Base-by-base conservation (phyloP, 2,888 invertebrate species). In the Thalpophila matura region DNA sequence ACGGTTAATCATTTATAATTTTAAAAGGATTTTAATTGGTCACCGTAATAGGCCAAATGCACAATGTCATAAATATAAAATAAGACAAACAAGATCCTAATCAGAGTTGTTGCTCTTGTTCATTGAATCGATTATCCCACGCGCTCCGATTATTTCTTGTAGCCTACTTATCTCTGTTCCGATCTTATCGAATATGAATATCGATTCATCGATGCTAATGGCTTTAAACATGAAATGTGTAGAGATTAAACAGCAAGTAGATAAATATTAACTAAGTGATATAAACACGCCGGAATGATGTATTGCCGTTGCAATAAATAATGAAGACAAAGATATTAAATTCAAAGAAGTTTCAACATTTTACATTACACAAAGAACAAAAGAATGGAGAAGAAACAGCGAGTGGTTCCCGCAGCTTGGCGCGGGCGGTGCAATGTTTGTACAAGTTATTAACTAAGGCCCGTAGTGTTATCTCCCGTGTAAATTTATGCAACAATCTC, bases 61-160 rank as follows among this genome's bases (percentile, higher is more conserved):
- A 62, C 72, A 75, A 74, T 73, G 72, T 81, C 79, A 68, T 71
- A 79, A 81, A 81, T 80, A 45, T 79, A 75, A 79, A 84, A 80
- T 83, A 73, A 86, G 85, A 85, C 83, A 86, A 86, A 85, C 80
- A 80, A 75, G 86, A 87, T 86, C 76, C 69, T 84, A 85, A 89
- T 88, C 88, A 78, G 67, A 79, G 77, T 75, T 81, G 81, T 81
- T 82, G 83, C 85, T 87, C 89, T 89, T 89, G 88, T 91, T 86
- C 85, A 86, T 86, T 87, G 87, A 88, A 88, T 89, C 86, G 84
- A 88, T 91, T 89, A 91, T 87, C 89, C 89, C 88, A 90, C 88
- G 87, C 88, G 81, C 77, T 80, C 74, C 75, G 76, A 85, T 87
- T 86, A 86, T 87, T 85, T 86, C 85, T 84, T 84, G 84, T 83